Evolutionary conservation across 2,113 vertebrate genomes (phyloP).

Genomic region (Okapia johnstoni): DNA sequence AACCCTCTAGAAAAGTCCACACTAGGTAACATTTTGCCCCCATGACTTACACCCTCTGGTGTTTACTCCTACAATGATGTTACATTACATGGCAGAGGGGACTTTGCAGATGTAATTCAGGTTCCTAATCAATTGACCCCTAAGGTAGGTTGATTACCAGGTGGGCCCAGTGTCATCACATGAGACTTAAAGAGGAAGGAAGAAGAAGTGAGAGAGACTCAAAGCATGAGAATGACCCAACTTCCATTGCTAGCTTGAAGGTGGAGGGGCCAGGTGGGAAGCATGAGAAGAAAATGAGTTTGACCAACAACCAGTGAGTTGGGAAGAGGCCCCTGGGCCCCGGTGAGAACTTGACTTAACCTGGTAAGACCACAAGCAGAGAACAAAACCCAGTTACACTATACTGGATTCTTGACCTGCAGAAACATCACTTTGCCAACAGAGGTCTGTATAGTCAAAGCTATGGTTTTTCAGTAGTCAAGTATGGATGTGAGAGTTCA

Average conservation of each 20-base stretch:
- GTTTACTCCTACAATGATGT: not conserved
- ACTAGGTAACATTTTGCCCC: not conserved
- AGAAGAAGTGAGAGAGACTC: not conserved
- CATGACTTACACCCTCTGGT: not conserved
- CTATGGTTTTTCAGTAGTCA: not conserved
- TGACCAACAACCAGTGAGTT: not conserved
- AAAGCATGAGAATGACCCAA: not conserved
- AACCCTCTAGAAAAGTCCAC: not conserved
- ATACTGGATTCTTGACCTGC: not conserved
- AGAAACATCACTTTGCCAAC: not conserved
- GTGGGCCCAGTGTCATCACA: not conserved
- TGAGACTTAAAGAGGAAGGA: not conserved
- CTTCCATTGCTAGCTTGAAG: not conserved
- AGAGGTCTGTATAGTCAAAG: not conserved
- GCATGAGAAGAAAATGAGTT: not conserved
- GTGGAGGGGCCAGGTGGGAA: not conserved
- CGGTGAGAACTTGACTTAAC: not conserved
- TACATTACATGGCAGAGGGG: not conserved
- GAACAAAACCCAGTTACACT: not conserved
- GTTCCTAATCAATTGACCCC: not conserved
- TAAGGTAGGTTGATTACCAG: not conserved
- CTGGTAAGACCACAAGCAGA: not conserved
- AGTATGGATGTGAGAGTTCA: not conserved
- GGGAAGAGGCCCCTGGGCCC: not conserved
- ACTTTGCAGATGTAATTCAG: not conserved